Percentiles rank a stretch among this genome's conserved stretches.
These are phyloP conservation scores for Barbus barbus DNA, from an alignment of 2,113 vertebrate species.

Conservation along the genomic window DNA sequence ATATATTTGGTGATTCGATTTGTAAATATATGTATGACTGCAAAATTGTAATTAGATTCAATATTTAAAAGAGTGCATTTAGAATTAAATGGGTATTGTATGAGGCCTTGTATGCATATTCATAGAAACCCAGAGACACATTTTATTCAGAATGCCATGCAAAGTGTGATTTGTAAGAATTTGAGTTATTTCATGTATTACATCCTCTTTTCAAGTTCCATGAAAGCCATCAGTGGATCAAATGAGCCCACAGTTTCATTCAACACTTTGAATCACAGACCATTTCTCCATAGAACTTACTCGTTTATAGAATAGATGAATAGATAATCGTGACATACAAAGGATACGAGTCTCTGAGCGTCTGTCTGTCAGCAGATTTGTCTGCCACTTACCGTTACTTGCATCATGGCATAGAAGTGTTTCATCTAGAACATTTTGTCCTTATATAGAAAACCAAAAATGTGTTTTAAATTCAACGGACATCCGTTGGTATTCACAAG, in stretches of 20 bases:
- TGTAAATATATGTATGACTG: neutral
- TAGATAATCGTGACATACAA: neutral
- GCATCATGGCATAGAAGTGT: neutral
- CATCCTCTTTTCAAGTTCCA: neutral
- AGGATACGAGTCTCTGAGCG: neutral
- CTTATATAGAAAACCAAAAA: conserved; percentile 1
- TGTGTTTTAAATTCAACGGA: neutral
- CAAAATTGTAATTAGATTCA: neutral
- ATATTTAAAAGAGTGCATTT: neutral
- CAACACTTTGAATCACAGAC: neutral
- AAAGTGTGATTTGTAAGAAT: neutral
- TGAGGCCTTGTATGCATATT: neutral
- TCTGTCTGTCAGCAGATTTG: neutral
- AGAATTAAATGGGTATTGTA: neutral
- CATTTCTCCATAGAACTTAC: neutral
- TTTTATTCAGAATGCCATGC: neutral
- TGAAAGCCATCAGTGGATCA: neutral
- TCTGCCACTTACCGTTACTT: neutral
- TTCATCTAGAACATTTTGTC: neutral
- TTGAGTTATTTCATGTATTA: neutral
- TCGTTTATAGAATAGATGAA: neutral
- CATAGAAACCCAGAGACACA: neutral
- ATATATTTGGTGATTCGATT: neutral
- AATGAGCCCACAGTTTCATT: neutral
- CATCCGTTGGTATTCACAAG: neutral